A percentile compares a stretch with the other conserved stretches of the same genome.
phyloP scores from a whole-genome alignment of 53 echinoderm and acorn worm genomes.

The Patiria pectinifera region DNA sequence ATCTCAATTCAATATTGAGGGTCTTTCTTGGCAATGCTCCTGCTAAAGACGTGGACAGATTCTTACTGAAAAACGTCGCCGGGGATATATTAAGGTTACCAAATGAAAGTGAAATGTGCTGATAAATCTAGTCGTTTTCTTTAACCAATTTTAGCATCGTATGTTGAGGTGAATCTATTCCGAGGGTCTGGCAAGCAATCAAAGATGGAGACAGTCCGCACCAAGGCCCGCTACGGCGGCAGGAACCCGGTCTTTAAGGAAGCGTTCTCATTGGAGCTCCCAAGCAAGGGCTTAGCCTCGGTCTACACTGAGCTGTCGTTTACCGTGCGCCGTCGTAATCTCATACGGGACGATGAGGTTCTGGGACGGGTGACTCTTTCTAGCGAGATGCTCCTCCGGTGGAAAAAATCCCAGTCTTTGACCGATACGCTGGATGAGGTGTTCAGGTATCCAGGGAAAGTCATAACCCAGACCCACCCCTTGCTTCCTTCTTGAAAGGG shows the following conservation, averaged over 20 bases:
- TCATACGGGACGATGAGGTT: conserved; percentile 5
- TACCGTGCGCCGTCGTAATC: conserved; percentile 36
- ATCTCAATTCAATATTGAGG: too few species aligned
- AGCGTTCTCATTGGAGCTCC: conserved; percentile 52
- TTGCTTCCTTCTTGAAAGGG: too few species aligned
- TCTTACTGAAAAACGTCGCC: too few species aligned
- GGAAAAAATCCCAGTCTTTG: conserved; percentile 38
- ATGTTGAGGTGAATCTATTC: conserved; percentile 47
- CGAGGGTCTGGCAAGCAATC: not conserved
- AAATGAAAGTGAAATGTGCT: too few species aligned
- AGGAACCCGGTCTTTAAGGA: conserved; percentile 69
- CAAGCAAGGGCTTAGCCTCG: not conserved
- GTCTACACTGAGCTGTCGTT: conserved; percentile 35
- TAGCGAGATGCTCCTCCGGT: conserved; percentile 35
- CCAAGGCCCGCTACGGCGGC: conserved; percentile 41
- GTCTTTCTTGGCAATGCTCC: too few species aligned
- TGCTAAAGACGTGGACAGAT: too few species aligned
- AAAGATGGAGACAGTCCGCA: conserved; percentile 40
- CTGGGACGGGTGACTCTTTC: conserved; percentile 39
- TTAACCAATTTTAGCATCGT: not conserved
- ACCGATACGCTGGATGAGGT: conserved; percentile 35
- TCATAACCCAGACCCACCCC: conserved; percentile 33
- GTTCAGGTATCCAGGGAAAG: conserved; percentile 39
- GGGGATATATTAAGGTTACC: too few species aligned
- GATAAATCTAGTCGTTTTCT: too few species aligned